A percentile compares a stretch with the other conserved stretches of the same genome.
These are phyloP conservation scores for Periophthalmodon schlosseri DNA, from an alignment of 2,113 vertebrate species.

Conservation along the genomic window DNA sequence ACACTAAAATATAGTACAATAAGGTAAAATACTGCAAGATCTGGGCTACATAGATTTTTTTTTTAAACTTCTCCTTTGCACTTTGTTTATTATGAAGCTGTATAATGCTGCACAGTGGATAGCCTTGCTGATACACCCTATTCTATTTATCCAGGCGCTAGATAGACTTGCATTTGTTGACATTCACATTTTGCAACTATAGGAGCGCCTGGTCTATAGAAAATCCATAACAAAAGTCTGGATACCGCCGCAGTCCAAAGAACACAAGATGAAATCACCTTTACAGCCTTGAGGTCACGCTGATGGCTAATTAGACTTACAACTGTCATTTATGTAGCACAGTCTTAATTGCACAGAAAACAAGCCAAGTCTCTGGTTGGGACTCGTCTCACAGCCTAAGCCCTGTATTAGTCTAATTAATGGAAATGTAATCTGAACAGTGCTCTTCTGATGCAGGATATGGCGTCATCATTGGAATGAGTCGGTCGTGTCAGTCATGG, in stretches of 20 bases:
- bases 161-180: no score
- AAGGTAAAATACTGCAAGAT: no score
- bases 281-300: constrained; percentile 7
- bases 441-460: constrained; percentile 25
- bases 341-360: constrained; percentile 21
- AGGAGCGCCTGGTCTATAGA: no score
- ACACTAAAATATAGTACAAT: no score
- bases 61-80: no score
- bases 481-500: constrained; percentile 34
- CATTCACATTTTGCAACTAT: no score
- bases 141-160: no score
- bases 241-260: neutral
- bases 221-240: neutral
- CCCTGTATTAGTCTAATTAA: constrained; percentile 25
- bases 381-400: constrained; percentile 15
- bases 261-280: constrained; percentile 7
- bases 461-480: constrained; percentile 20
- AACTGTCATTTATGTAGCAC: constrained; percentile 15
- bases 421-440: constrained; percentile 12
- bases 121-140: no score
- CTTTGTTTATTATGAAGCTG: no score
- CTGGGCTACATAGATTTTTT: no score
- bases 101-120: no score
- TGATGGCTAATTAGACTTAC: neutral
- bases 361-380: constrained; percentile 4